Evolutionary conservation across 2,797 vertebrate genomes (phyloP).

Genomic region (Martes flavigula): DNA sequence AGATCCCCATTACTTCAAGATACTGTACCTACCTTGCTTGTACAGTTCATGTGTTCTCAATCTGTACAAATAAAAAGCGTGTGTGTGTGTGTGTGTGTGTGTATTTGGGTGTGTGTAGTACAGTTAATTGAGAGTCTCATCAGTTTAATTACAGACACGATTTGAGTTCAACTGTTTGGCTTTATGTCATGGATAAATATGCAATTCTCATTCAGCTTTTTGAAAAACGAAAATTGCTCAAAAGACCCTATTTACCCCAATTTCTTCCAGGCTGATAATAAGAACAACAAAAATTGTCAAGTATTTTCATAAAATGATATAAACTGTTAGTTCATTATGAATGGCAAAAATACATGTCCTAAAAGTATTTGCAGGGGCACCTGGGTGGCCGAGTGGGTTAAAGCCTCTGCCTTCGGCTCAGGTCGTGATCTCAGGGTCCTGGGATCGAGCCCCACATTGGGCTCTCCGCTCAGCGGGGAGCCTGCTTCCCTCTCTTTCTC

Average conservation of each 20-base stretch:
- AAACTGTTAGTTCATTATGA: background rate
- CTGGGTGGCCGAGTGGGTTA: background rate
- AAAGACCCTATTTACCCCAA: background rate
- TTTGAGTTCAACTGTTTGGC: background rate
- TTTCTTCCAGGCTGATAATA: background rate
- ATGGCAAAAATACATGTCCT: background rate
- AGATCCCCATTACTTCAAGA: background rate
- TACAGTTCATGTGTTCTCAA: background rate
- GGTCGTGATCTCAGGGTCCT: too few species aligned
- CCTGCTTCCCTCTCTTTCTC: too few species aligned
- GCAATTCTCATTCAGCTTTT: conserved; percentile 33
- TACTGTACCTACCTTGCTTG: background rate
- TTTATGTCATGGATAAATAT: background rate
- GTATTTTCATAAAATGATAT: background rate
- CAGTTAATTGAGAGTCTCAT: background rate
- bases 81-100: background rate
- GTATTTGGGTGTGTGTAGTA: background rate
- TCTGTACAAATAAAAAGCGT: conserved; percentile 6
- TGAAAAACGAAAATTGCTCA: background rate
- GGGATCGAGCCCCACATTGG: too few species aligned
- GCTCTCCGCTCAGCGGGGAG: too few species aligned
- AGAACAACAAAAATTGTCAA: background rate
- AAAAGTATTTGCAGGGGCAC: background rate
- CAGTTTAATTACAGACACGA: conserved; percentile 9
- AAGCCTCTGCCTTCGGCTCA: too few species aligned